Percentiles rank a stretch among this genome's conserved stretches.
These are phyloP conservation scores for Plebejus argus DNA, from an alignment of 2,888 invertebrate genomes.

Conservation along the genomic window DNA sequence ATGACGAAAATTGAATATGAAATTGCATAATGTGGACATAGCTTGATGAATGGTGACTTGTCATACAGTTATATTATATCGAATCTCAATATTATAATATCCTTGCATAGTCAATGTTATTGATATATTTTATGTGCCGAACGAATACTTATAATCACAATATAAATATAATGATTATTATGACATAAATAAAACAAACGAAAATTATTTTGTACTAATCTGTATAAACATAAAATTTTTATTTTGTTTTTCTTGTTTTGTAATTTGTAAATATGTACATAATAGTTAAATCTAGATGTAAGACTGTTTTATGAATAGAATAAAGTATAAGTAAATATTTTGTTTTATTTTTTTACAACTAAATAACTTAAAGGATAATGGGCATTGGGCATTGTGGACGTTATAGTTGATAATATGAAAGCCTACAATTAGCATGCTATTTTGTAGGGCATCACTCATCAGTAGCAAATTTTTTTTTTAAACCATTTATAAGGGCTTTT, in stretches of 20 bases:
- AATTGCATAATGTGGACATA: no score
- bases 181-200: neutral
- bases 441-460: no score
- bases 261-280: conserved; percentile 20
- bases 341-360: neutral
- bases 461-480: no score
- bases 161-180: neutral
- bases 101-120: neutral
- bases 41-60: neutral
- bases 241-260: neutral
- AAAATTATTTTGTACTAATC: neutral
- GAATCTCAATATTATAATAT: neutral
- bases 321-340: neutral
- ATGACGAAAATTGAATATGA: no score
- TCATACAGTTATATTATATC: neutral
- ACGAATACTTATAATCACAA: neutral
- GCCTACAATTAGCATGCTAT: no score
- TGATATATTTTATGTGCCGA: no score
- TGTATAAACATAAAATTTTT: no score
- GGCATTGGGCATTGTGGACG: no score
- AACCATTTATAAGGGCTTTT: no score
- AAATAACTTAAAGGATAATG: no score
- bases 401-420: no score
- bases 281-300: neutral
- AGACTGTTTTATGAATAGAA: neutral